Evolutionary conservation across 1,140 invertebrate species (phyloP), one percentile per base, ranked within the genome.

Genomic region (Ceratitis capitata): DNA sequence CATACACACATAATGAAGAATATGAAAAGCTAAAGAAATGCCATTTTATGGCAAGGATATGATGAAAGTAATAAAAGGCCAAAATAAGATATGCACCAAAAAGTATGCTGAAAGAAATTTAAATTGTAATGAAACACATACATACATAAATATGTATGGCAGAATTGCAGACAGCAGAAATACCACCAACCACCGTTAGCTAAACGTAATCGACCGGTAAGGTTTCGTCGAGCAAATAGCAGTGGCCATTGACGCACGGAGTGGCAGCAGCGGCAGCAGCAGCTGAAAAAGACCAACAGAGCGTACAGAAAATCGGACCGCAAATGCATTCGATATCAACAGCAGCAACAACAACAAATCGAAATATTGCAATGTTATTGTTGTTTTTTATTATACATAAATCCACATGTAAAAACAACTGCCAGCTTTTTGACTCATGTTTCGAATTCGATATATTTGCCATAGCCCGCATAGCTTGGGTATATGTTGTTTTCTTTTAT

Each of bases 31-130:
- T 42, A 69, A 69, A 29, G 35, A 69, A 69, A 69, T 39, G 64
- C 58, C 58, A 29, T 61, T 69, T 69, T 69, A 69, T 42, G 5
- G n/a, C 35, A 14, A n/a, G n/a, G n/a, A n/a, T n/a, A n/a, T n/a
- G 35, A n/a, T 12, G 32, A n/a, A n/a, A 7, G 35, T 69, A 69
- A 69, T 42, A 69, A 42, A 69, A 39, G 12, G 16, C 10, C 64
- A 26, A 7, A 3, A 19, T 2, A 2, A 35, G 16, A n/a, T 69
- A n/a, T 69, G 64, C 64, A 42, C 32, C 35, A 39, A 69, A 69
- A 69, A 69, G 64, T 35, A 39, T 69, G 64, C 32, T 69, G 39
- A n/a, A 69, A 69, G 64, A 69, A 69, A 69, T 69, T 69, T 69
- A 69, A 69, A 42, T 69, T 39, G 32, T 39, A 69, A 69, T 69